Base-by-base conservation (phyloP, 2,888 invertebrate species). In the Eristalis intricaria region DNA sequence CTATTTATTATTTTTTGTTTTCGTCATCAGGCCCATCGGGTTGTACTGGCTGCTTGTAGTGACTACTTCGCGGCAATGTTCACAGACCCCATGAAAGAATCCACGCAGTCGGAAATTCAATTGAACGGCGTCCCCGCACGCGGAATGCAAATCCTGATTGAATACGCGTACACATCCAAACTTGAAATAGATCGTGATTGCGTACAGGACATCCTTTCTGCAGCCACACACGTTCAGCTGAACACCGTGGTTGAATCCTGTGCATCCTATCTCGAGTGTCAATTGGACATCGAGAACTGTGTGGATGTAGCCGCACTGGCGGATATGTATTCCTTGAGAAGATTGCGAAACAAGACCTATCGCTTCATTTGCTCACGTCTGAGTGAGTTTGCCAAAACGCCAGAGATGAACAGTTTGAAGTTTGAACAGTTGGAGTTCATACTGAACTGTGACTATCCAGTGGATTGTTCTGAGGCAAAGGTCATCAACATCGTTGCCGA, bases 21-120 rank as follows among this genome's bases (percentile, higher is more conserved):
- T 38, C 32, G 32, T 7, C 32, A 4, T 35, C 90, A 95, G 94
- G 96, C 96, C 0, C 96, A 96, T 90, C 94, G 95, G 87, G 95
- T 95, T 0, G 96, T 96, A 1, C 92, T 96, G 83, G 95, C 96
- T 3, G 95, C 96, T 35, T 95, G 96, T 90, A 96, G 96, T 90
- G 96, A 96, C 90, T 96, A 96, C 90, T 96, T 96, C 92, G 94
- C 95, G 89, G 96, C 96, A 70, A 96, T 96, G 96, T 96, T 96
- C 90, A 96, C 96, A 0, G 95, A 92, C 89, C 95, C 95, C 64
- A 95, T 96, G 94, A 92, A 94, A 84, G 96, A 96, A 91, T 94
- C 95, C 29, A 93, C 94, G 22, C 95, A 95, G 91, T 94, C 94
- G 75, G 95, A 95, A 91, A 95, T 96, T 8, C 93, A 94, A 84